Base-by-base conservation (phyloP, 37 sponge, comb jelly and placozoan genomes). In the Petrosia ficiformis region DNA sequence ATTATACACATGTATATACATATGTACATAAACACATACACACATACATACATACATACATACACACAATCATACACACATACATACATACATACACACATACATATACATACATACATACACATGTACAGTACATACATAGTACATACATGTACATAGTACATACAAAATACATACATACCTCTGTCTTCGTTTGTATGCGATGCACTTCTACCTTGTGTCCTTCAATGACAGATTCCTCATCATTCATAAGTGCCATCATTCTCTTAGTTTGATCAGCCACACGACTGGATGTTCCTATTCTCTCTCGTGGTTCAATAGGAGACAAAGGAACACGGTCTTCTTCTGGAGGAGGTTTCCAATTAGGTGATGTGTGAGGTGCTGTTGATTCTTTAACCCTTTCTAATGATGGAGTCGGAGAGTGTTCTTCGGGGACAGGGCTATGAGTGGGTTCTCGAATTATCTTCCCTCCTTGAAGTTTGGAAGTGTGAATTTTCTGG, bases 191-290 rank as follows among this genome's bases (percentile, higher is more conserved):
- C 54, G 8, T 48, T 61, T 61, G 22, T 11, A 61, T 61, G 5
- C 26, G 14, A 22, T 61, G 14, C 65, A 58, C 38, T 28, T 72
- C 58, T 38, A 41, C 57, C 68, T 72, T 44, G 19, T 61, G 1
- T 52, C 65, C 77, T 14, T 44, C 68, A 30, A 33, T 44, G 19
- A 4, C 66, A n/a, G 54, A 14, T 66, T 65, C 69, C 5, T 39
- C 11, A 40, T 42, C 42, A 10, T 67, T 43, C 68, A 39, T 38
- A 2, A 26, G 52, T 35, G 68, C 68, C 56, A 65, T 43, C 60
- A 41, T 67, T 37, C 22, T 60, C 42, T 32, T 28, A 4, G 10
- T 65, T 19, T 4, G 6, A 35, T 68, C 79, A 10, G 40, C 42
- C 2, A 37, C 4, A 0, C 4, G 43, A 72, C 24, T 30, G 3